These are phyloP conservation scores for Pogoniulus pusillus DNA, from an alignment of 2,797 vertebrate genomes.

Conservation along the genomic window DNA sequence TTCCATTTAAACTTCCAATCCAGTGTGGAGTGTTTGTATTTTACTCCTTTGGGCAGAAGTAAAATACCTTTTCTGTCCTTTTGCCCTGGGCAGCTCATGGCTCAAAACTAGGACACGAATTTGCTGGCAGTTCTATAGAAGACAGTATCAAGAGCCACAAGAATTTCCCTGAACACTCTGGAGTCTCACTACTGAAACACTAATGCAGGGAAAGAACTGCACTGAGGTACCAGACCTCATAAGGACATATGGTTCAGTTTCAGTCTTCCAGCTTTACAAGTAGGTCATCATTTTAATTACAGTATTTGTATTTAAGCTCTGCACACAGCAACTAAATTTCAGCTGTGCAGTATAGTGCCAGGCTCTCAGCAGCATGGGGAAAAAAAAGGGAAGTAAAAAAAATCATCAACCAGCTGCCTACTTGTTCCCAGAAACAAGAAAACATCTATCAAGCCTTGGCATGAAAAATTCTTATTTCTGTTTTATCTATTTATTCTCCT, in stretches of 20 bases:
- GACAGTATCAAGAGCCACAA: background rate
- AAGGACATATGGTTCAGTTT: background rate
- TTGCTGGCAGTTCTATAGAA: background rate
- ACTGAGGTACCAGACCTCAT: background rate
- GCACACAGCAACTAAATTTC: background rate
- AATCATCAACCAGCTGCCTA: background rate
- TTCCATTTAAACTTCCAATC: too few species aligned
- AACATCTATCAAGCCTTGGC: background rate
- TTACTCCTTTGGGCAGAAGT: too few species aligned
- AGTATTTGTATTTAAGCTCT: background rate
- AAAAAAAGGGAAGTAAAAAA: background rate
- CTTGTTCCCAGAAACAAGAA: background rate
- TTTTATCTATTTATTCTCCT: constrained; percentile 43
- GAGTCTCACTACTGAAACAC: background rate
- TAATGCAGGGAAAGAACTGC: background rate
- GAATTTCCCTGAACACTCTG: background rate
- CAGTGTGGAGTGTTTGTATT: too few species aligned
- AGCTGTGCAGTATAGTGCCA: background rate
- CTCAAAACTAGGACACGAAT: background rate
- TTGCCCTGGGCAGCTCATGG: too few species aligned
- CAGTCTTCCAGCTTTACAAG: background rate
- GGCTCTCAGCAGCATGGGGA: background rate
- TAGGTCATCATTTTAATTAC: constrained; percentile 3
- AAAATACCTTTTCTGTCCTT: too few species aligned
- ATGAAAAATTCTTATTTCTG: constrained; percentile 6